Evolutionary conservation across 2,888 invertebrate species (phyloP), one percentile per base, ranked within the genome.

Genomic region (Archips crataeganus): DNA sequence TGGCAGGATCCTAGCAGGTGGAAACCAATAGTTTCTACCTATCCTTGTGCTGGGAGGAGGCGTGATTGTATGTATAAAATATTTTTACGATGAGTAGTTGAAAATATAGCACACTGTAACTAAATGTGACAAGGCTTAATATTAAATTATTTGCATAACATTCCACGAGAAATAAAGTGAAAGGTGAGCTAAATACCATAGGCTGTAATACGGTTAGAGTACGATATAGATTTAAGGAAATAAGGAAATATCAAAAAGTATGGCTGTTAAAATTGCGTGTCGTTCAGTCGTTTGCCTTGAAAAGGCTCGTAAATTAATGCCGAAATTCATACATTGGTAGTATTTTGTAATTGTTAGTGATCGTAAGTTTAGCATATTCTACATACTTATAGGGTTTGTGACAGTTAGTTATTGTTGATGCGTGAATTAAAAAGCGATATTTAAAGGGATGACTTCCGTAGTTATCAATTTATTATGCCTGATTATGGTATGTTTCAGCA

Each of bases 181-280:
- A 15, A 1, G 15, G 51, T 9, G 8, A 51, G 8, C 8, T 51
- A 51, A 15, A 51, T 51, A 3, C n/a, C 6, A 15, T 0, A 5
- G 36, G 5, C 36, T 8, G n/a, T n/a, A 5, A 51, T 13, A 15
- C 11, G 54, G 54, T 54, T 15, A 54, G 15, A 9, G 54, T 54
- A 15, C n/a, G 23, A n/a, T 23, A 54, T 5, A 54, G 6, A 15
- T 23, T 49, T n/a, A n/a, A 15, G 11, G 4, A 5, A n/a, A n/a
- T 51, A 51, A n/a, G 54, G 54, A 54, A 54, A 54, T 54, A 54
- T 54, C 23, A 23, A 54, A 49, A 54, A 23, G 66, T 72, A 39
- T 49, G 59, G 36, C 60, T 54, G 61, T 63, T 68, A 72, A 64
- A 69, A 66, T 70, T 60, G 71, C 75, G 45, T 69, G 60, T 68